Conservation (phyloP, 2,797 vertebrate species). For the Argentina silus region DNA sequence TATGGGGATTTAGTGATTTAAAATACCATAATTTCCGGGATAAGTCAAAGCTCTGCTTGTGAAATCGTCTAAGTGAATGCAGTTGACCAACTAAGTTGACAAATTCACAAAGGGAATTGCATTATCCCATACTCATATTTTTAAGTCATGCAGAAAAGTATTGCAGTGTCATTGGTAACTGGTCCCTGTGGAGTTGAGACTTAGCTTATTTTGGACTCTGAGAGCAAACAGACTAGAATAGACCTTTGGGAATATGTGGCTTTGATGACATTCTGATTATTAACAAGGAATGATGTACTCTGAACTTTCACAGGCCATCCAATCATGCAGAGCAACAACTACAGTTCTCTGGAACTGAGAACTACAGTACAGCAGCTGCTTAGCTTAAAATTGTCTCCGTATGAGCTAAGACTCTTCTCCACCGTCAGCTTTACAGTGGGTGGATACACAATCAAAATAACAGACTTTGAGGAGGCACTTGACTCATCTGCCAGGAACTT, state of each 20-base stretch:
- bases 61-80: constrained; percentile 15
- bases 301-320: not conserved
- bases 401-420: constrained; percentile 17
- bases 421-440: constrained; percentile 20
- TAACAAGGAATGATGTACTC: not conserved
- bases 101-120: constrained; percentile 8
- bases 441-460: constrained; percentile 19
- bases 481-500: constrained; percentile 14
- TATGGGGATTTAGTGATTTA: not conserved
- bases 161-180: constrained; percentile 24
- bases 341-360: not conserved
- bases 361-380: not conserved
- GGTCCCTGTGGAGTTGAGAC: constrained; percentile 11
- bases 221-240: not conserved
- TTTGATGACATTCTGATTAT: constrained; percentile 5
- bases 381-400: constrained; percentile 11
- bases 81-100: not conserved
- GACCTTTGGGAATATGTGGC: not conserved
- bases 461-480: not conserved
- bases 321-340: not conserved
- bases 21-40: not conserved
- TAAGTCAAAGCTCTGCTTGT: not conserved
- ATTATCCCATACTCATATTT: constrained; percentile 31
- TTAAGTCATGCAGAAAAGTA: constrained; percentile 20
- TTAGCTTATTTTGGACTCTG: constrained; percentile 18